phyloP scores from a whole-genome alignment of 2,113 vertebrate species.

The Nerophis ophidion region DNA sequence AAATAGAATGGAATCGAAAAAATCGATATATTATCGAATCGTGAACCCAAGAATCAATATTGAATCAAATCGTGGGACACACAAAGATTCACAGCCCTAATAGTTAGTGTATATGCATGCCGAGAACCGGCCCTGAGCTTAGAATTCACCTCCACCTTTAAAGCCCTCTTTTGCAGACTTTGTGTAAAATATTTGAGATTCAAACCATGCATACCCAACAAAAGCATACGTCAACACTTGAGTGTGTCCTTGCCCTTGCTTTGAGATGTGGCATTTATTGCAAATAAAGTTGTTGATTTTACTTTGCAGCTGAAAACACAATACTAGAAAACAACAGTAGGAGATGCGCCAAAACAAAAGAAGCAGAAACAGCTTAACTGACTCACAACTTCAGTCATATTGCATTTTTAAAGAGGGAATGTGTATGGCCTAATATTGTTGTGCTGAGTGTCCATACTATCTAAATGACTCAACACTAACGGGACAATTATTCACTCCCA shows the following conservation, averaged over 20 bases:
- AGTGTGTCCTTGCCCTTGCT: slow-evolving; percentile 39
- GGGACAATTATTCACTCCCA: slow-evolving; percentile 56
- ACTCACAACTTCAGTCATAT: not conserved
- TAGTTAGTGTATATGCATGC: too few species aligned
- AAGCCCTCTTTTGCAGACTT: not conserved
- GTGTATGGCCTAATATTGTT: slow-evolving; percentile 35
- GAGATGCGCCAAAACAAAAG: slow-evolving; percentile 8
- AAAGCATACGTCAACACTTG: slow-evolving; percentile 20
- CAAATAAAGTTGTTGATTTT: slow-evolving; percentile 67
- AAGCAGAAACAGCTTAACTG: slow-evolving; percentile 4
- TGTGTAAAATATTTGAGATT: slow-evolving; percentile 21
- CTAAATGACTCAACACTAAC: slow-evolving; percentile 46
- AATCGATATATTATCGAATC: too few species aligned
- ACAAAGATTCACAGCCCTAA: too few species aligned
- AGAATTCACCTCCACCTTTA: not conserved
- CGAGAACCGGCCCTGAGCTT: too few species aligned
- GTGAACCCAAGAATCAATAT: too few species aligned
- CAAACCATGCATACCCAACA: slow-evolving; percentile 14
- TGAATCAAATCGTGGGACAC: too few species aligned
- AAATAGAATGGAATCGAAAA: too few species aligned
- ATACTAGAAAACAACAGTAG: slow-evolving; percentile 8
- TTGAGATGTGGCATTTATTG: slow-evolving; percentile 54
- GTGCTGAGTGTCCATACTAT: slow-evolving; percentile 44
- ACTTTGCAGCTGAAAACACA: slow-evolving; percentile 39
- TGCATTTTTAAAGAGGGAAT: slow-evolving; percentile 14